These are phyloP conservation scores for Sternotherus odoratus DNA, from an alignment of 2,797 vertebrate genomes.

Conservation along the genomic window DNA sequence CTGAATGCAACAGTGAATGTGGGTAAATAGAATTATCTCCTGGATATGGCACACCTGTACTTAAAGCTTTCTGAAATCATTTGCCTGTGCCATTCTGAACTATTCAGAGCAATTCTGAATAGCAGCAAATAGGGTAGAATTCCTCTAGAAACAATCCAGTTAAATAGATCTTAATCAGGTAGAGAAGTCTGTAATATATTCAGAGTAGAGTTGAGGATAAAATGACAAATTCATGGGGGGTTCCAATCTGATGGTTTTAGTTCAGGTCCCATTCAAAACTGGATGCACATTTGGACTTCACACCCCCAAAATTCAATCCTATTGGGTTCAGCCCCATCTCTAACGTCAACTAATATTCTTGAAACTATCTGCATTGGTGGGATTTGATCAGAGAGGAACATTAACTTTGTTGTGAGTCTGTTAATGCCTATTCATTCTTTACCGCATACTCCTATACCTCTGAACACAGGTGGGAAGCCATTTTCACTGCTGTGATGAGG, in stretches of 20 bases:
- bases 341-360: neutral
- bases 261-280: neutral
- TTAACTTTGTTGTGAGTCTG: neutral
- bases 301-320: neutral
- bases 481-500: accelerated
- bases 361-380: neutral
- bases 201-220: neutral
- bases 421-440: neutral
- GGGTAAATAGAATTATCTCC: neutral
- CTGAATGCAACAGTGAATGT: neutral
- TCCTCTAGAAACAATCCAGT: neutral
- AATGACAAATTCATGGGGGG: neutral
- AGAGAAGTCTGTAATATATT: neutral
- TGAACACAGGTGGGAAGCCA: neutral
- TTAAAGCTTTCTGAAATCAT: neutral
- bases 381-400: neutral
- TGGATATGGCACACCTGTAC: neutral
- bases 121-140: neutral
- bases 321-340: accelerated
- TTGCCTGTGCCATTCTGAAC: neutral
- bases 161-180: neutral
- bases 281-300: neutral
- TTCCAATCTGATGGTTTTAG: neutral
- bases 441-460: neutral
- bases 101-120: neutral